Conservation (phyloP, 2,888 invertebrate species). For the Leptinotarsa peninsularis region DNA sequence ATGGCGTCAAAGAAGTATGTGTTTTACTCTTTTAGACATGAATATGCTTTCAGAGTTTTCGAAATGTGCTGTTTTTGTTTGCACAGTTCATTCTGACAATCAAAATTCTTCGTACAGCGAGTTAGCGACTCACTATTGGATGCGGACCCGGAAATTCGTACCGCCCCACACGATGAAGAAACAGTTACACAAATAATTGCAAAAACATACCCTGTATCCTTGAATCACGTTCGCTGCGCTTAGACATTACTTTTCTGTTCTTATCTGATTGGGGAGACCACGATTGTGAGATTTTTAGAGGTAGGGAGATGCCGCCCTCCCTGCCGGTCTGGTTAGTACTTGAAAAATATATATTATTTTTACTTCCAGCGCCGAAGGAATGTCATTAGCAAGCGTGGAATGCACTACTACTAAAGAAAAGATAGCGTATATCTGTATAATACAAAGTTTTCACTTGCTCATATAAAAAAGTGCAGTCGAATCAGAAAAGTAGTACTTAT, state of each 20-base stretch:
- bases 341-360: conserved; percentile 50
- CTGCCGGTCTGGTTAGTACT: conserved; percentile 52
- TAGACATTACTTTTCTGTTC: conserved; percentile 59
- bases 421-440: conserved; percentile 47
- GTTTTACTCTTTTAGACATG: too few relatives aligned
- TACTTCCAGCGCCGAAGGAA: conserved; percentile 64
- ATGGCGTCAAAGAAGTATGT: too few relatives aligned
- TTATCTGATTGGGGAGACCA: conserved; percentile 62
- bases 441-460: conserved; percentile 23
- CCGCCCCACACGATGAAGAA: conserved; percentile 63
- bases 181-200: conserved; percentile 83
- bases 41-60: not conserved
- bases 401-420: conserved; percentile 58
- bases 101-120: conserved; percentile 39
- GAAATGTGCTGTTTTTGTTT: not conserved
- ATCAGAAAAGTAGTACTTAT: conserved; percentile 22
- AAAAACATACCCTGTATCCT: conserved; percentile 96
- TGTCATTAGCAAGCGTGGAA: conserved; percentile 65
- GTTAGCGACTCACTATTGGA: conserved; percentile 57
- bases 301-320: conserved; percentile 53
- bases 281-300: conserved; percentile 37
- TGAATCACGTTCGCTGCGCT: conserved; percentile 80
- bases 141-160: conserved; percentile 59
- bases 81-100: conserved; percentile 24
- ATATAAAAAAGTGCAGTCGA: conserved; percentile 24